A percentile compares a stretch with the other conserved stretches of the same genome.
phyloP scores from a whole-genome alignment of 2,113 vertebrate genomes.

The Cinclus cinclus region DNA sequence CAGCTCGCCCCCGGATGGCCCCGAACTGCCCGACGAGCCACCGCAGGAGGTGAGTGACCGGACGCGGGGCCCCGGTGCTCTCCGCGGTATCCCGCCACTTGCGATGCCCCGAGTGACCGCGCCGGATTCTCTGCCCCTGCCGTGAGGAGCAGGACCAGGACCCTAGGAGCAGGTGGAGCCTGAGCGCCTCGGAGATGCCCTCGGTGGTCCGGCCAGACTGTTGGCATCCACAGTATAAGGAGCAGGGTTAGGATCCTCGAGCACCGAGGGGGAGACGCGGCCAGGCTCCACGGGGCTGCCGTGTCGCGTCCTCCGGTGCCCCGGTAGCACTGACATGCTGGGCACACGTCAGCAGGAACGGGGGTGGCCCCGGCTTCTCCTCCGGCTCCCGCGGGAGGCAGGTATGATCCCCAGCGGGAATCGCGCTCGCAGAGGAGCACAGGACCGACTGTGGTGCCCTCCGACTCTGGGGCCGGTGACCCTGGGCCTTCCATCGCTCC shows the following conservation, averaged over 20 bases:
- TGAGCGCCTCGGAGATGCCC: not conserved
- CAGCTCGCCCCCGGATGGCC: not conserved
- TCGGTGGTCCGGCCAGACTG: not conserved
- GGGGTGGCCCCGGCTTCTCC: not conserved
- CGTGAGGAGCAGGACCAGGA: not conserved
- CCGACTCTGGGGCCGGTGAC: not conserved
- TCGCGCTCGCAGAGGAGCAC: not conserved
- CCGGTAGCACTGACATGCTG: not conserved
- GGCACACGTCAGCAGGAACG: not conserved
- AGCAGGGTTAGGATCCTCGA: not conserved
- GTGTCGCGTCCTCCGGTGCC: not conserved
- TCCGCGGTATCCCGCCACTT: not conserved
- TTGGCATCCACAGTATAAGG: not conserved
- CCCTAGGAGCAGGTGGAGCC: not conserved
- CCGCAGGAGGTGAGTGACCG: conserved; percentile 22
- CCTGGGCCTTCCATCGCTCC: not conserved
- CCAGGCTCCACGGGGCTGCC: not conserved
- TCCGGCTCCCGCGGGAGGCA: not conserved
- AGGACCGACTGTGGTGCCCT: not conserved
- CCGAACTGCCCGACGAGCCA: not conserved
- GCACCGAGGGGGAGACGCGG: not conserved
- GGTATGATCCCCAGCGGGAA: not conserved
- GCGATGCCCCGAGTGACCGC: not conserved
- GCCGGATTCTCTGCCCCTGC: not conserved
- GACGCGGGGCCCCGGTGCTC: not conserved